phyloP scores from a whole-genome alignment of 1,140 invertebrate species.

The Teleogryllus occipitalis region DNA sequence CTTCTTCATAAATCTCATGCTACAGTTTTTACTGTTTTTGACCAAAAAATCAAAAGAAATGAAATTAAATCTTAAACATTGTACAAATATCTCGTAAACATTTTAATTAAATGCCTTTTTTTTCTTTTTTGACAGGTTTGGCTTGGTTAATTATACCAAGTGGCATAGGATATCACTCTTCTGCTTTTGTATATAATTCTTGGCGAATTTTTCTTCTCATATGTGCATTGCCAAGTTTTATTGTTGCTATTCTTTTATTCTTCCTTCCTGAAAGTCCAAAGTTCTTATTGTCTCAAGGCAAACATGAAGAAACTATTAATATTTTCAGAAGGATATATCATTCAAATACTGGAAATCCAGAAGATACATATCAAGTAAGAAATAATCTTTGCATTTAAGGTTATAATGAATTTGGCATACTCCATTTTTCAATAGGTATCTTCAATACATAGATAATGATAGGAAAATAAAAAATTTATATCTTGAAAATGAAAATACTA shows the following conservation, averaged over 20 bases:
- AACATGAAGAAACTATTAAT: conserved; percentile 65
- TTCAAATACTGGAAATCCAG: conserved; percentile 64
- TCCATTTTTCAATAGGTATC: too few species aligned
- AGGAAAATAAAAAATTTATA: too few species aligned
- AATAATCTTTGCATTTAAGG: conserved; percentile 19
- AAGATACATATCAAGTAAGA: conserved; percentile 59
- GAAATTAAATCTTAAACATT: too few species aligned
- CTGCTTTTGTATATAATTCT: conserved; percentile 69
- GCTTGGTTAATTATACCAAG: conserved; percentile 63
- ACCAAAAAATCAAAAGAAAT: too few species aligned
- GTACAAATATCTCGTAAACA: too few species aligned
- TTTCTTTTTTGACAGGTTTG: conserved; percentile 44
- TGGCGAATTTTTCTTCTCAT: conserved; percentile 86
- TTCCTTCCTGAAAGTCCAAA: conserved; percentile 89
- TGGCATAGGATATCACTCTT: conserved; percentile 27
- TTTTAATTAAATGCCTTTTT: not conserved
- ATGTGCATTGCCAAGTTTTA: conserved; percentile 75
- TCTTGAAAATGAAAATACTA: too few species aligned
- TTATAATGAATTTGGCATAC: conserved; percentile 27
- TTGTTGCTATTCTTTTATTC: conserved; percentile 71
- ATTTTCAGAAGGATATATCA: conserved; percentile 72
- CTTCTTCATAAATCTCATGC: too few species aligned
- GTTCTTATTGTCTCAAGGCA: conserved; percentile 68
- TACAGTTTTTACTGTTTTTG: too few species aligned
- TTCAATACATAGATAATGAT: too few species aligned